phyloP scores from a whole-genome alignment of 2,888 invertebrate species.

The Drosophila lutescens region DNA sequence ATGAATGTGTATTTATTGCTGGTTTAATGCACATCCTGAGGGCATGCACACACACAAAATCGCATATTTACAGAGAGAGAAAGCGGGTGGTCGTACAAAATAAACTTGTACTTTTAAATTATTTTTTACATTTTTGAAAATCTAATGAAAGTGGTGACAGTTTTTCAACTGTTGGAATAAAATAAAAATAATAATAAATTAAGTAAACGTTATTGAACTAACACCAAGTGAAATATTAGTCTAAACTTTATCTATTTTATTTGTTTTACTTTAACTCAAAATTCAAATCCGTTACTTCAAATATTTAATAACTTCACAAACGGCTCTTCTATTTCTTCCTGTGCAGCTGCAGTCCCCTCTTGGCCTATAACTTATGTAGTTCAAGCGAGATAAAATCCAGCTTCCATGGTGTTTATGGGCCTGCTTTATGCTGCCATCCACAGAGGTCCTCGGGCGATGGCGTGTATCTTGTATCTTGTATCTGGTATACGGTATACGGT shows the following conservation, averaged over 20 bases:
- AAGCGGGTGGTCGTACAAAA: too few relatives aligned
- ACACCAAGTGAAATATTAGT: too few relatives aligned
- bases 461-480: slow-evolving; percentile 25
- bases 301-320: background rate
- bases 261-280: too few relatives aligned
- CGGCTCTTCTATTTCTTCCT: background rate
- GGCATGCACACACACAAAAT: slow-evolving; percentile 19
- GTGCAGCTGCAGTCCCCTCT: slow-evolving; percentile 7
- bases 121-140: too few relatives aligned
- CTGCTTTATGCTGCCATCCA: slow-evolving; percentile 55
- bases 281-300: too few relatives aligned
- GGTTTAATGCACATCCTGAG: slow-evolving; percentile 41
- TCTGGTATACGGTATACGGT: background rate
- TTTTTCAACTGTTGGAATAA: too few relatives aligned
- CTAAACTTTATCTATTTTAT: too few relatives aligned
- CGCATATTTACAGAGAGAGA: slow-evolving; percentile 15
- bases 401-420: slow-evolving; percentile 61
- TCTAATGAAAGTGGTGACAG: too few relatives aligned
- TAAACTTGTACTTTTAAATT: too few relatives aligned
- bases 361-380: slow-evolving; percentile 34
- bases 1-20: slow-evolving; percentile 37
- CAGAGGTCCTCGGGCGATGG: slow-evolving; percentile 44
- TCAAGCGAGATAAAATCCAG: slow-evolving; percentile 57
- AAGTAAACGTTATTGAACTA: too few relatives aligned
- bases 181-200: too few relatives aligned